phyloP scores from a whole-genome alignment of 1,140 invertebrate genomes.

The Caenorhabditis briggsae region DNA sequence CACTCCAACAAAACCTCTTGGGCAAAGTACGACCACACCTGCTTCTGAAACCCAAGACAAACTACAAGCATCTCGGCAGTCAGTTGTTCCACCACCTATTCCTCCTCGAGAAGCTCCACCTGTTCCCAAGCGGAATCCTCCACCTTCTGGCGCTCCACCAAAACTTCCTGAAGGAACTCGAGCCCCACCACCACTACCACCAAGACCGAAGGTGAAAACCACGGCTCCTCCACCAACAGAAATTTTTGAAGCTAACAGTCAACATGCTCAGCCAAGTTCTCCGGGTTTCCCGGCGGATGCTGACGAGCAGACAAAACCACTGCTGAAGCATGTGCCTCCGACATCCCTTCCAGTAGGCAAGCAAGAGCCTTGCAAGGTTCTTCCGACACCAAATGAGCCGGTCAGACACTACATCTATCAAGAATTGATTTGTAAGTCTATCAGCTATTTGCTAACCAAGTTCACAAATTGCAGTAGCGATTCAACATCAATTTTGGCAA shows the following conservation, averaged over 20 bases:
- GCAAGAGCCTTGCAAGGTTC: conserved; percentile 55
- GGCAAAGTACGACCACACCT: conserved; percentile 30
- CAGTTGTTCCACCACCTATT: conserved; percentile 56
- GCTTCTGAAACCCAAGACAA: not conserved
- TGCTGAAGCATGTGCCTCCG: not conserved
- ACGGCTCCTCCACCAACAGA: not conserved
- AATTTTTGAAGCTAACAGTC: conserved; percentile 24
- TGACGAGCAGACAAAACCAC: conserved; percentile 13
- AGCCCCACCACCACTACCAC: conserved; percentile 68
- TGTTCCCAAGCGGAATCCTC: conserved; percentile 50
- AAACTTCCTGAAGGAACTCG: not conserved
- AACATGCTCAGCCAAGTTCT: conserved; percentile 39
- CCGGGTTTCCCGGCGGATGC: conserved; percentile 9
- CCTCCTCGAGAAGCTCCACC: conserved; percentile 64
- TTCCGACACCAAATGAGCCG: conserved; percentile 61
- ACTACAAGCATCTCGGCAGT: not conserved
- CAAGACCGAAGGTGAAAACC: conserved; percentile 61
- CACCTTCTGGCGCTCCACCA: conserved; percentile 60
- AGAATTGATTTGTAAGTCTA: conserved; percentile 69
- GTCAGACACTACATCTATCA: conserved; percentile 70
- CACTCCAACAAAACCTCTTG: conserved; percentile 58
- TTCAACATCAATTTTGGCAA: conserved; percentile 91
- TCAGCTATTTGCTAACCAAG: not conserved
- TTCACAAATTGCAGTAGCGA: conserved; percentile 60
- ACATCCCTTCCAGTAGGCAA: conserved; percentile 48